Conservation (phyloP, 64 coral and sea anemone species). For the Montipora efflorescens region DNA sequence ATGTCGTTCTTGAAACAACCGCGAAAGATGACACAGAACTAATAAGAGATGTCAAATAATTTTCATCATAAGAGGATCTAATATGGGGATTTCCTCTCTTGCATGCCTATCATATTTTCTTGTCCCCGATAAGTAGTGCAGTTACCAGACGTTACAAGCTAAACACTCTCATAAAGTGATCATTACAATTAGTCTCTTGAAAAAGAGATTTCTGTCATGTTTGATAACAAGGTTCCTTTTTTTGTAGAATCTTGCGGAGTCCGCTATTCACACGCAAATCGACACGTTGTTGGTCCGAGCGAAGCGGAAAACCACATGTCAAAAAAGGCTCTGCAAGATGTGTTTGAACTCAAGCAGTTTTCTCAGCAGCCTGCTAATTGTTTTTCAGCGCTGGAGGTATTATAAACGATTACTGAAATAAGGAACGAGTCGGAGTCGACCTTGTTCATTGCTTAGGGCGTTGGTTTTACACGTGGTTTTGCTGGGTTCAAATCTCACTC, state of each 20-base stretch:
- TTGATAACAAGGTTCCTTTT: not conserved
- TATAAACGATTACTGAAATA: not conserved
- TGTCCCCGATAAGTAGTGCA: not conserved
- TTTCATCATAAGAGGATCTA: too few species aligned
- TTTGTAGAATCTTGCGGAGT: slow-evolving; percentile 87
- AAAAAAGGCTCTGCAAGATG: slow-evolving; percentile 84
- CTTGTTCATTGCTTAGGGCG: too few species aligned
- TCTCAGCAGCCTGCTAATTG: slow-evolving; percentile 98
- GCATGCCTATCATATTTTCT: too few species aligned
- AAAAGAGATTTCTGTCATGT: not conserved
- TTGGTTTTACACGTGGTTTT: too few species aligned
- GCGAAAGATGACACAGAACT: too few species aligned
- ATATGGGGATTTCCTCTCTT: too few species aligned
- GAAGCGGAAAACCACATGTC: slow-evolving; percentile 95
- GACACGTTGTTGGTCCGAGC: slow-evolving; percentile 77
- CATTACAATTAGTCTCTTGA: not conserved
- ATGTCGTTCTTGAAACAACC: too few species aligned
- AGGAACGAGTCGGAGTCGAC: too few species aligned
- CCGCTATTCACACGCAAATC: slow-evolving; percentile 83
- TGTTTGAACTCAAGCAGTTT: slow-evolving; percentile 86
- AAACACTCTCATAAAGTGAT: too few species aligned
- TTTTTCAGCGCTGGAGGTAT: slow-evolving; percentile 83
- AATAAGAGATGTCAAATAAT: too few species aligned
- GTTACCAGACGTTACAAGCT: too few species aligned
- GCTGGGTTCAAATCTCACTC: too few species aligned